Conservation (phyloP, 2,888 invertebrate genomes). For the Dynastes grantii region DNA sequence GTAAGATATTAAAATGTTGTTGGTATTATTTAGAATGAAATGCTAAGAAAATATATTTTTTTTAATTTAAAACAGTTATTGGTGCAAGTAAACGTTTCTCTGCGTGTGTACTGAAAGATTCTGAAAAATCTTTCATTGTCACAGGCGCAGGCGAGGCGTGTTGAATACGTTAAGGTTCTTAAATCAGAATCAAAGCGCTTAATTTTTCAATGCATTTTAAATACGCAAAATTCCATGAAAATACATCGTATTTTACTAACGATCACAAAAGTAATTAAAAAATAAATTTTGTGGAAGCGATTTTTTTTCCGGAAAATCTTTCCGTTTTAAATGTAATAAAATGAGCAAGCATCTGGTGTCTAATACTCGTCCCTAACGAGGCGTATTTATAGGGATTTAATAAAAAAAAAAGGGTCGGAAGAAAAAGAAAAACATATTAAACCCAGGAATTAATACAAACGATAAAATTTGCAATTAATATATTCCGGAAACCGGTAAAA, state of each 20-base stretch:
- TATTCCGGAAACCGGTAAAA: slow-evolving; percentile 12
- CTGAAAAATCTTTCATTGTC: background rate
- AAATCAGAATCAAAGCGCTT: too few species aligned
- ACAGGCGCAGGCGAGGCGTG: too few species aligned
- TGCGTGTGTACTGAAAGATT: background rate
- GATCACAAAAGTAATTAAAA: background rate
- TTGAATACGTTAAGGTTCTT: too few species aligned
- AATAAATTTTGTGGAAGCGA: background rate
- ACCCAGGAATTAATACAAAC: slow-evolving; percentile 33
- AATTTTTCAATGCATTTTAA: background rate
- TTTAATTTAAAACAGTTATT: too few species aligned
- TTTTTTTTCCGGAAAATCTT: slow-evolving; percentile 2
- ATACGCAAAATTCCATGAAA: background rate
- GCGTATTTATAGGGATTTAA: slow-evolving; percentile 9
- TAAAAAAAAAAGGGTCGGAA: background rate
- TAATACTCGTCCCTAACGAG: background rate
- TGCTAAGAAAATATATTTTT: too few species aligned
- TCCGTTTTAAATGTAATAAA: background rate
- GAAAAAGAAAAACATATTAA: too few species aligned
- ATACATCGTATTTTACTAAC: background rate
- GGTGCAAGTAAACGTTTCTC: too few species aligned
- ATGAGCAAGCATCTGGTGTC: background rate
- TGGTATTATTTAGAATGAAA: too few species aligned
- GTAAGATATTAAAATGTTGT: too few species aligned
- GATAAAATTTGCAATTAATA: slow-evolving; percentile 30